phyloP scores from a whole-genome alignment of 2,888 invertebrate species.

The Graphium colonna region DNA sequence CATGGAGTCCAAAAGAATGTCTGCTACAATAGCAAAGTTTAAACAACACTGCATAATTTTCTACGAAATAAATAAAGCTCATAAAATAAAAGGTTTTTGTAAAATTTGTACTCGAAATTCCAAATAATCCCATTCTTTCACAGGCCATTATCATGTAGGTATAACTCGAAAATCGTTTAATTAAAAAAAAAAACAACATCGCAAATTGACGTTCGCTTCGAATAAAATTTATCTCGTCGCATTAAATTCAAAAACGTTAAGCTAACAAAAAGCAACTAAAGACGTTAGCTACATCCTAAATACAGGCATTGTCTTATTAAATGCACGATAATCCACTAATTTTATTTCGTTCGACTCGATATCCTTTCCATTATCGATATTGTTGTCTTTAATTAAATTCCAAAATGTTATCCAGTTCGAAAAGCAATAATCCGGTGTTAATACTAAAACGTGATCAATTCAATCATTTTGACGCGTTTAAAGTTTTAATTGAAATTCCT shows the following conservation, averaged over 20 bases:
- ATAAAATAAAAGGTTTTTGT: no score
- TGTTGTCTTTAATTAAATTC: slow-evolving; percentile 15
- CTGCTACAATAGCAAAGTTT: no score
- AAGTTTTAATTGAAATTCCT: neutral
- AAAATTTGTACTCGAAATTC: no score
- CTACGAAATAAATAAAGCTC: no score
- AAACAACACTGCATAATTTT: no score
- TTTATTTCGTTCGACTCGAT: slow-evolving; percentile 16
- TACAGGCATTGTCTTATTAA: slow-evolving; percentile 20
- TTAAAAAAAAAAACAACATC: slow-evolving; percentile 10
- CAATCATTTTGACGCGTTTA: slow-evolving; percentile 7
- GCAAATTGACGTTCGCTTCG: slow-evolving; percentile 1
- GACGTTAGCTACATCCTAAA: slow-evolving; percentile 22
- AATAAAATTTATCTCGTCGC: slow-evolving; percentile 17
- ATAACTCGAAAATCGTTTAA: slow-evolving; percentile 1
- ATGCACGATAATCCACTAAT: slow-evolving; percentile 17
- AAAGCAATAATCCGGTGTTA: neutral
- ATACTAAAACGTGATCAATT: slow-evolving; percentile 17
- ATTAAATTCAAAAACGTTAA: slow-evolving; percentile 19
- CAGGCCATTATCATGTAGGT: no score
- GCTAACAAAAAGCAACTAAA: slow-evolving; percentile 21
- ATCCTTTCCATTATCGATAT: slow-evolving; percentile 19
- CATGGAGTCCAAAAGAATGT: no score
- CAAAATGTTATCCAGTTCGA: slow-evolving; percentile 1
- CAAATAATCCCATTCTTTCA: no score